Evolutionary conservation across 2,888 invertebrate species (phyloP).

Genomic region (Dorcus parallelipipedus): DNA sequence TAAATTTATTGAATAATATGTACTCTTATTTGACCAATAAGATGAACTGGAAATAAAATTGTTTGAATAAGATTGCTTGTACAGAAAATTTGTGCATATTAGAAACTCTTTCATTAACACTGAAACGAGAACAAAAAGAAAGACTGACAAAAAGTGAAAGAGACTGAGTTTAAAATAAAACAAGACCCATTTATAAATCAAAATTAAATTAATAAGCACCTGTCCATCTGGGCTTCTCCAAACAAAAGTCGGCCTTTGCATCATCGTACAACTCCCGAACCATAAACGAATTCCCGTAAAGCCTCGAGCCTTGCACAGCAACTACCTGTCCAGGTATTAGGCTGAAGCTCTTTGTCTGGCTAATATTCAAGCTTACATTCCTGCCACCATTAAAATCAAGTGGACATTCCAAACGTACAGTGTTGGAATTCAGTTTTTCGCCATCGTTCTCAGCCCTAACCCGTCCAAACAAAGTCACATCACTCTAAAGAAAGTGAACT

Average conservation of each 20-base stretch:
- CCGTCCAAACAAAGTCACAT: constrained; percentile 59
- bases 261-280: constrained; percentile 64
- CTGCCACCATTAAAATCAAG: constrained; percentile 52
- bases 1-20: too few relatives aligned
- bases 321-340: constrained; percentile 79
- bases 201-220: constrained; percentile 23
- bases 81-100: too few relatives aligned
- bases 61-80: too few relatives aligned
- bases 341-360: constrained; percentile 58
- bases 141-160: too few relatives aligned
- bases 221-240: constrained; percentile 47
- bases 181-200: not conserved
- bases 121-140: too few relatives aligned
- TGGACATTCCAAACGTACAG: constrained; percentile 67
- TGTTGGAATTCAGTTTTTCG: constrained; percentile 67
- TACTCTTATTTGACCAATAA: too few relatives aligned
- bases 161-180: too few relatives aligned
- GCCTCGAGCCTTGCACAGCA: constrained; percentile 70
- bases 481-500: constrained; percentile 20
- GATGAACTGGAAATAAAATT: too few relatives aligned
- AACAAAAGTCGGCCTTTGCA: constrained; percentile 48
- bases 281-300: constrained; percentile 64
- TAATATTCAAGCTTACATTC: constrained; percentile 49
- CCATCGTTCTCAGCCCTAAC: constrained; percentile 69
- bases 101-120: too few relatives aligned